Percentiles rank a stretch among this genome's conserved stretches.
Conservation (phyloP, 1,140 invertebrate genomes). For the Leptestheria dahalacensis region DNA sequence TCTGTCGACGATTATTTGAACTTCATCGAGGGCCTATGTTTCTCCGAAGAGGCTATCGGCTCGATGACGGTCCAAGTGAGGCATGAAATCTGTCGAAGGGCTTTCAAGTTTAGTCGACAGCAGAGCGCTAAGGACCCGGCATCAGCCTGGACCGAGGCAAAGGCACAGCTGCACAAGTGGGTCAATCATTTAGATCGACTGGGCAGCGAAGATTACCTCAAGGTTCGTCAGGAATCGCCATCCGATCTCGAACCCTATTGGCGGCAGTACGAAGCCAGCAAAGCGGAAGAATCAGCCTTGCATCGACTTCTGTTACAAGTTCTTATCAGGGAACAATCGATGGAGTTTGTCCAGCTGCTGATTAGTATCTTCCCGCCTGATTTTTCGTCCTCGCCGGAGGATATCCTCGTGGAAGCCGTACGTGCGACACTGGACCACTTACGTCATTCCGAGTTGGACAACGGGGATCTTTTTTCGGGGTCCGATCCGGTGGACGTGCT, state of each 20-base stretch:
- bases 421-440: neutral
- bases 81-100: constrained; percentile 1
- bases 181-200: constrained; percentile 11
- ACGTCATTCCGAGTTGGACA: neutral
- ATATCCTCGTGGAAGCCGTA: constrained; percentile 13
- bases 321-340: constrained; percentile 2
- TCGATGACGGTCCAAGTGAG: constrained; percentile 5
- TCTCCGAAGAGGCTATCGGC: constrained; percentile 8
- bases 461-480: constrained; percentile 2
- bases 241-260: neutral
- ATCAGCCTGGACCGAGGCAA: neutral
- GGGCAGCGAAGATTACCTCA: neutral
- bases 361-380: constrained; percentile 9
- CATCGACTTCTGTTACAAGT: constrained; percentile 4
- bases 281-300: constrained; percentile 2
- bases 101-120: constrained; percentile 3
- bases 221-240: constrained; percentile 1
- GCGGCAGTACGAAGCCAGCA: constrained; percentile 11
- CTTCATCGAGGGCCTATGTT: constrained; percentile 8
- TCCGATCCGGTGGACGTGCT: constrained; percentile 1
- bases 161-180: constrained; percentile 4
- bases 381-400: constrained; percentile 7
- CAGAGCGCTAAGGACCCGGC: neutral
- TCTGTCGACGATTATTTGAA: constrained; percentile 1
- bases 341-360: constrained; percentile 1